Percentiles rank a stretch among this genome's conserved stretches.
phyloP scores from a whole-genome alignment of 2,888 invertebrate genomes.

The Diadegma fenestrale region DNA sequence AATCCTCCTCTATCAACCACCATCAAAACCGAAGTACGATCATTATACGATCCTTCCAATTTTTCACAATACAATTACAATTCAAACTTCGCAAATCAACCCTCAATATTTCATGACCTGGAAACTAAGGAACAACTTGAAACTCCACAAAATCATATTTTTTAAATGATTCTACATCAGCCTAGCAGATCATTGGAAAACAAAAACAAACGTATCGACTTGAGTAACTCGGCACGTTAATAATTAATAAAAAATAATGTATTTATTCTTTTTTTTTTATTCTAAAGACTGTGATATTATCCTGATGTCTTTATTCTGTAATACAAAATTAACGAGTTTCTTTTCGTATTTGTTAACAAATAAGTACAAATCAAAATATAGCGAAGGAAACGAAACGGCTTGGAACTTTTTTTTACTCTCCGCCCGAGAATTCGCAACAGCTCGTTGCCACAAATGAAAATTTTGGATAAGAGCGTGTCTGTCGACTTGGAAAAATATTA shows the following conservation, averaged over 20 bases:
- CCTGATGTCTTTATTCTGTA: conserved; percentile 33
- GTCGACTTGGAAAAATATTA: too few relatives aligned
- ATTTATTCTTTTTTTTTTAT: not conserved
- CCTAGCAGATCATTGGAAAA: not conserved
- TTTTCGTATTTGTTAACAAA: conserved; percentile 30
- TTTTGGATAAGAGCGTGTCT: too few relatives aligned
- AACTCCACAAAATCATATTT: conserved; percentile 19
- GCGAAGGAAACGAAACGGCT: conserved; percentile 14
- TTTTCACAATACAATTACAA: not conserved
- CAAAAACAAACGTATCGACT: not conserved
- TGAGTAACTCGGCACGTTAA: not conserved
- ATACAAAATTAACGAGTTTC: conserved; percentile 55
- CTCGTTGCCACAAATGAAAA: too few relatives aligned
- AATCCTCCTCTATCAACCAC: not conserved
- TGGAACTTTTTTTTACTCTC: conserved; percentile 7
- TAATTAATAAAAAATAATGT: not conserved
- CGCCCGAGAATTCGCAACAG: not conserved
- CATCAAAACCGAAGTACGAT: conserved; percentile 16
- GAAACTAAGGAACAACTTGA: not conserved
- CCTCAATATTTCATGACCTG: conserved; percentile 4
- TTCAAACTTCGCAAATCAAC: not conserved
- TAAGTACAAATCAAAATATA: conserved; percentile 44
- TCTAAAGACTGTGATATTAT: conserved; percentile 20
- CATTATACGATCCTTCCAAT: conserved; percentile 26
- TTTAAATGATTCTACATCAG: conserved; percentile 1